Conservation (phyloP, 1,140 invertebrate species). For the Conus ventricosus region DNA sequence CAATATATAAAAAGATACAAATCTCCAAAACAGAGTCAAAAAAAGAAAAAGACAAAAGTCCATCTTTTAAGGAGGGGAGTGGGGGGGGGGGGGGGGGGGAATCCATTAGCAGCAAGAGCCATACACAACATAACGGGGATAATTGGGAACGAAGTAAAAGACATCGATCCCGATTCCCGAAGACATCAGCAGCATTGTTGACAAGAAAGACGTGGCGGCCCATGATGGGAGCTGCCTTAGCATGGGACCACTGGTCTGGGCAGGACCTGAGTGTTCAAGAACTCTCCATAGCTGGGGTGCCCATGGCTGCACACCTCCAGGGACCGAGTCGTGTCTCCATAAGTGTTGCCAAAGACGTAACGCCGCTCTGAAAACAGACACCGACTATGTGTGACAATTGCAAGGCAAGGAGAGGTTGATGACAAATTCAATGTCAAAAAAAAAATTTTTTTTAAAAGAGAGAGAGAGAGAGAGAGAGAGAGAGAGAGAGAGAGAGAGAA, state of each 20-base stretch:
- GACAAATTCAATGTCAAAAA: too few species aligned
- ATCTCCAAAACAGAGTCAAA: too few species aligned
- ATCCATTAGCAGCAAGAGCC: not conserved
- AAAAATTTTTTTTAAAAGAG: too few species aligned
- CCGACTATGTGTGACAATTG: too few species aligned
- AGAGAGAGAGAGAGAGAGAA: not conserved
- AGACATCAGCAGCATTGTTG: not conserved
- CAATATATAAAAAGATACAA: too few species aligned
- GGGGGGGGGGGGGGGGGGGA: too few species aligned
- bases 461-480: conserved; percentile 22
- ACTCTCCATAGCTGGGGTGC: conserved; percentile 61
- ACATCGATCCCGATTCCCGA: not conserved
- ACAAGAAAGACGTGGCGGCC: not conserved
- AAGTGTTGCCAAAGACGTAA: conserved; percentile 73
- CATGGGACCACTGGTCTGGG: conserved; percentile 10
- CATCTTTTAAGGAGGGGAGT: too few species aligned
- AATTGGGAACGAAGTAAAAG: not conserved
- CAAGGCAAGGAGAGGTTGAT: too few species aligned
- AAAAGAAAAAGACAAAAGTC: too few species aligned
- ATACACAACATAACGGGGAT: too few species aligned
- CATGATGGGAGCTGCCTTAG: not conserved
- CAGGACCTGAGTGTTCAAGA: conserved; percentile 30
- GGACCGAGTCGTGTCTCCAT: conserved; percentile 73
- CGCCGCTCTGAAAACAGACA: conserved; percentile 64
- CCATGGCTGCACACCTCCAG: conserved; percentile 71